These are phyloP conservation scores for Chaetogeoica ovagalla DNA, from an alignment of 2,888 invertebrate genomes.

Conservation along the genomic window DNA sequence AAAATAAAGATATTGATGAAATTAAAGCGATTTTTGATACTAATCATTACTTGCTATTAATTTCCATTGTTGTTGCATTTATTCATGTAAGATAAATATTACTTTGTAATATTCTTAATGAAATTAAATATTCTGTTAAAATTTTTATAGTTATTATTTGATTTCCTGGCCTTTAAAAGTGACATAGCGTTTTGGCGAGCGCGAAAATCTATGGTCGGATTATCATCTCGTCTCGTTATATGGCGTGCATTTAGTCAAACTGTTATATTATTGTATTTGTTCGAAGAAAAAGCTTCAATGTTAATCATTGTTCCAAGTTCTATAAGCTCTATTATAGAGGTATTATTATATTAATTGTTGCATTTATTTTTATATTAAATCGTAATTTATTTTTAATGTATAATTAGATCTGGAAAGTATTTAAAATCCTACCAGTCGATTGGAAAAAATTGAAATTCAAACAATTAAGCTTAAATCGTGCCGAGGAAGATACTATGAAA, in stretches of 20 bases:
- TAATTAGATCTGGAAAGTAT: conserved; percentile 87
- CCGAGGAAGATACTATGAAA: conserved; percentile 77
- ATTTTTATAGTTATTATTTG: conserved; percentile 81
- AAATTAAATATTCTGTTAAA: neutral
- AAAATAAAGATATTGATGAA: conserved; percentile 93
- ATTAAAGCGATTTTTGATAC: conserved; percentile 96
- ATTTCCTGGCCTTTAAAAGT: conserved; percentile 96
- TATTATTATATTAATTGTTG: conserved; percentile 58
- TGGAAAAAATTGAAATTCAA: conserved; percentile 58
- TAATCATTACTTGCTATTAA: conserved; percentile 85
- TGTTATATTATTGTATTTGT: conserved; percentile 86
- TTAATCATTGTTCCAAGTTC: conserved; percentile 85
- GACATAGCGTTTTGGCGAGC: conserved; percentile 94
- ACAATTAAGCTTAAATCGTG: conserved; percentile 59
- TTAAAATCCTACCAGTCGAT: conserved; percentile 72
- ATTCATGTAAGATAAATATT: conserved; percentile 76
- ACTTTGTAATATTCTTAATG: neutral
- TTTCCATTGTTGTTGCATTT: conserved; percentile 87
- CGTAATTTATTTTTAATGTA: neutral
- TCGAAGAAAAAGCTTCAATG: conserved; percentile 90
- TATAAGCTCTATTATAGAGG: conserved; percentile 87
- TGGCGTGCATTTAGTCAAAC: conserved; percentile 94
- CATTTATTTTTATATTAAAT: conserved; percentile 9
- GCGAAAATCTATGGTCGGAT: conserved; percentile 81
- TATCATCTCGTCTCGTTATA: conserved; percentile 84